Conservation (phyloP, 2,797 vertebrate species). For the Sebastes nivosus region DNA sequence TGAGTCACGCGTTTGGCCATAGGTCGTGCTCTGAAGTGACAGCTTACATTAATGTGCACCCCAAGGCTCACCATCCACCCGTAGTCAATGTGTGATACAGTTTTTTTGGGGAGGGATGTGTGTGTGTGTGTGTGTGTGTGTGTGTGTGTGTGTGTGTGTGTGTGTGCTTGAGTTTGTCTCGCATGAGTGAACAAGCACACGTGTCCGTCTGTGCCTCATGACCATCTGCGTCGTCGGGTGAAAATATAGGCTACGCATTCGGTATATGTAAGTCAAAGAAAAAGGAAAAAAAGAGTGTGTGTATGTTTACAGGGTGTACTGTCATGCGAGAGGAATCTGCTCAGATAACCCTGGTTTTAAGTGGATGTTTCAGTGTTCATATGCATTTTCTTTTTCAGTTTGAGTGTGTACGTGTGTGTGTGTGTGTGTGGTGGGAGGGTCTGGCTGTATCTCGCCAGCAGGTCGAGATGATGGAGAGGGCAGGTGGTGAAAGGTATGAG, state of each 20-base stretch:
- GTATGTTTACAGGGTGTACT: constrained; percentile 35
- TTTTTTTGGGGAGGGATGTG: background rate
- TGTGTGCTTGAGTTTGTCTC: constrained; percentile 8
- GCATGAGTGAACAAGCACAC: constrained; percentile 66
- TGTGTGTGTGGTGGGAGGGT: constrained; percentile 30
- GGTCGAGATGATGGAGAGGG: constrained; percentile 53
- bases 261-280: constrained; percentile 21
- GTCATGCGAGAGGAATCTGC: constrained; percentile 52
- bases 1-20: constrained; percentile 72
- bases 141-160: background rate
- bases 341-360: constrained; percentile 33
- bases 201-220: constrained; percentile 56
- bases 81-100: constrained; percentile 53
- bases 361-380: constrained; percentile 11
- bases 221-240: constrained; percentile 60
- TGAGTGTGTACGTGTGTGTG: background rate
- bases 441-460: constrained; percentile 36
- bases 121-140: background rate
- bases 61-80: constrained; percentile 63
- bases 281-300: background rate
- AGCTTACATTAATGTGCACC: constrained; percentile 72
- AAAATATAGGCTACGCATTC: constrained; percentile 52
- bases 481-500: constrained; percentile 73
- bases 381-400: background rate
- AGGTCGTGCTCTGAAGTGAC: constrained; percentile 71